Evolutionary conservation across 37 sponge, comb jelly and placozoan species (phyloP), one percentile per base, ranked within the genome.

Genomic region (Eunapius fragilis): DNA sequence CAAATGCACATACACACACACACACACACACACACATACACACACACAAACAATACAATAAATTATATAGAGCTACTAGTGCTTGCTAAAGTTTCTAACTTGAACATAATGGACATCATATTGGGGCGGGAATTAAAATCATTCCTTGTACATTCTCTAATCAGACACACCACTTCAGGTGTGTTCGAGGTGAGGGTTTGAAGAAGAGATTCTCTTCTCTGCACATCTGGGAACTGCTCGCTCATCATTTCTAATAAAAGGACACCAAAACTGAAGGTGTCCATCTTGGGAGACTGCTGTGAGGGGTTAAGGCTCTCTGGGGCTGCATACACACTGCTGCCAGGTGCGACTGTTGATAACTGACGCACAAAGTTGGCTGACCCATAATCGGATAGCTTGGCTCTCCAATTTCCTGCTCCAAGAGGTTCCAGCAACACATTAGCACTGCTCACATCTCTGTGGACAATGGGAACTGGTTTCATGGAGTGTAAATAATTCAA

Each of bases 371-470:
- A 90, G 85, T 90, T 90, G 80, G 90, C 90, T 47, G 90, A 85
- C 9, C 90, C 90, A 80, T 74, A 90, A 73, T 90, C 90, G 45
- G 84, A 87, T 23, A 90, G 49, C 38, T 90, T 90, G 23, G 90
- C 90, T n/a, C 33, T 25, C 85, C 86, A 84, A 0, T 10, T 34
- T 25, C 25, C 67, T n/a, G 5, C 28, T 0, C 79, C 79, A 23
- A 34, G 38, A 25, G 70, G 33, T 45, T 80, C 35, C 25, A 90
- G 74, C 14, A 90, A 69, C 10, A 90, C 82, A 74, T 90, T 91
- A 69, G 87, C 74, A 48, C 91, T 91, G 70, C 91, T 91, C 80
- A 91, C 76, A 36, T 91, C 91, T 26, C 91, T 50, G 75, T 91
- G 91, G 2, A 91, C 75, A 35, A 91, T 86, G 23, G 91, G 91